Evolutionary conservation across 2,113 vertebrate species (phyloP), one percentile per base, ranked within the genome.

Genomic region (Mungos mungo): DNA sequence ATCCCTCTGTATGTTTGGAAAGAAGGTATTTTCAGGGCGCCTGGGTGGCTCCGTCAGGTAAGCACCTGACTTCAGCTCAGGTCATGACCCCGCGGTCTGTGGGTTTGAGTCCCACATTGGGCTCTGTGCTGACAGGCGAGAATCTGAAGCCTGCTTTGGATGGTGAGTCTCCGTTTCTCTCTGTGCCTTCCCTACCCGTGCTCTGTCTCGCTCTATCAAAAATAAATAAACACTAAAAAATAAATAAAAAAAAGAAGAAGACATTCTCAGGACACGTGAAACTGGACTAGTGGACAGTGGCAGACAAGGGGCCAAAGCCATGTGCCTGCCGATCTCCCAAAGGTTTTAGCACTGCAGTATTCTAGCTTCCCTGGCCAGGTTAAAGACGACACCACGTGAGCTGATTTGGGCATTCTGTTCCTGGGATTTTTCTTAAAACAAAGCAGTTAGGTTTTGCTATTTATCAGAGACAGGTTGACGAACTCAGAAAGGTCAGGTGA

Each of bases 381-480:
- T 31, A 19, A 65, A 65, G 89, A 31, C 21, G n/a, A 23, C 1
- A 21, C 31, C 12, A 7, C 86, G 2, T 27, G 54, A 54, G 33
- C 63, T 71, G 47, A 69, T 27, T 4, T 60, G 33, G 60, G 31
- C n/a, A 90, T 77, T 88, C 60, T 4, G 57, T 41, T 88, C 31
- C 31, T 47, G 60, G 29, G 86, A 71, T 45, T 90, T 97, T 52
- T 83, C 68, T 95, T 97, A 77, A 91, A 88, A 80, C 88, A 68
- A 79, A 95, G 88, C 77, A 83, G 35, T 92, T 65, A 38, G 60
- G 14, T 45, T 92, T 74, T 90, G 52, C 57, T 50, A 4, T 60
- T 47, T 7, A 72, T 81, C 95, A 91, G 88, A 90, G 72, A 66
- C 60, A 54, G 77, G 31, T 23, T 68, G 92, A 95, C 0, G 1